These are phyloP conservation scores for Hyperoodon ampullatus DNA, from an alignment of 2,113 vertebrate genomes.

Conservation along the genomic window DNA sequence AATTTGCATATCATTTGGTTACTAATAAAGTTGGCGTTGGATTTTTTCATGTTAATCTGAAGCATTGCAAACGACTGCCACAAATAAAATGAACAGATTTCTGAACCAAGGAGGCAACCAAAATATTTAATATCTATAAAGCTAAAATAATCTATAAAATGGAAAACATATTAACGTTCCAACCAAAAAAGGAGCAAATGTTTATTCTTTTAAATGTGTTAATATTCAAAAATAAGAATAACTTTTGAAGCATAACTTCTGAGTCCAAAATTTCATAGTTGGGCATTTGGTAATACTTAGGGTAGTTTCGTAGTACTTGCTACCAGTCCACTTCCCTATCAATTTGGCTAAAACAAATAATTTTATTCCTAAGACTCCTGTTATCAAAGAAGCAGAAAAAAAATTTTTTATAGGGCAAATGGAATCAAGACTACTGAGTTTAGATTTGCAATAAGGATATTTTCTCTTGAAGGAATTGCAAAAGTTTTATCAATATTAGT, in stretches of 20 bases:
- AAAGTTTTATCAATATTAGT: not conserved
- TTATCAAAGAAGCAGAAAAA: not conserved
- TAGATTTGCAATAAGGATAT: not conserved
- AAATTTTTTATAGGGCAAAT: not conserved
- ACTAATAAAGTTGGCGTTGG: constrained; percentile 57
- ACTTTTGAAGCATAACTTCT: not conserved
- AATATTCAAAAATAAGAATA: not conserved
- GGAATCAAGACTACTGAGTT: not conserved
- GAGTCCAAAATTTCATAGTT: not conserved
- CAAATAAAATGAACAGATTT: constrained; percentile 70
- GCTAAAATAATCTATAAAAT: constrained; percentile 22
- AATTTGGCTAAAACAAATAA: not conserved
- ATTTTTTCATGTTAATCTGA: constrained; percentile 68
- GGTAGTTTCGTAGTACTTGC: not conserved
- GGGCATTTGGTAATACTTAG: not conserved
- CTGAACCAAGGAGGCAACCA: constrained; percentile 29
- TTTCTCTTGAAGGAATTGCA: not conserved
- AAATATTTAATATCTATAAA: constrained; percentile 45
- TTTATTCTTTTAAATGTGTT: constrained; percentile 35
- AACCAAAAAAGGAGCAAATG: not conserved
- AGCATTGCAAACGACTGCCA: constrained; percentile 58
- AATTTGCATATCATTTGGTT: constrained; percentile 74
- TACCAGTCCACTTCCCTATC: not conserved
- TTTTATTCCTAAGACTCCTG: not conserved
- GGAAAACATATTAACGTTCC: constrained; percentile 6